Evolutionary conservation across 2,113 vertebrate species (phyloP), one percentile per base, ranked within the genome.

Genomic region (Phainopepla nitens): DNA sequence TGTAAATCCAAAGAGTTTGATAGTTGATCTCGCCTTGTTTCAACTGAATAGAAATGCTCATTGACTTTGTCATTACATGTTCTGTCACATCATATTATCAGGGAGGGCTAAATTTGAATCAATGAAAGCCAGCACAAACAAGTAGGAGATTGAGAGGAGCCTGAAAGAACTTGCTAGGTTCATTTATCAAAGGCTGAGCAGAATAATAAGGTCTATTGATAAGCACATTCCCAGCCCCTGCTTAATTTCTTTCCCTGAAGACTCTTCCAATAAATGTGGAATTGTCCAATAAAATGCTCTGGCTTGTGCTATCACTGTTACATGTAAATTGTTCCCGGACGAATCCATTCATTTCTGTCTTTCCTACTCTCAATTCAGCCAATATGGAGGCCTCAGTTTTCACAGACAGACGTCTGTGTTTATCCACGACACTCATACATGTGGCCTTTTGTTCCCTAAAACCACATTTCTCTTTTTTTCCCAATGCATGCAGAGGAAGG

Each of bases 191-290:
- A 96, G 76, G 79, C 47, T 69, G 57, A 89, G 24, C 21, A 39
- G 69, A 93, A 95, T 89, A 97, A 95, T 68, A 47, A 72, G 16
- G 82, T 42, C 57, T 65, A 93, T 82, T 95, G 90, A 94, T 90
- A 84, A 79, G 53, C 51, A 94, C 49, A 68, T 57, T 86, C 56
- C 41, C 45, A 57, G 44, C 24, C 82, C 36, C 61, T 24, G 28
- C 44, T 84, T 93, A 11, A 71, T 66, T 94, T 83, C 68, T 81
- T 53, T 71, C 65, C 56, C 72, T 76, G 72, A 71, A 91, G 60
- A 78, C 76, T 50, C 50, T 91, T 87, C 49, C 91, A 70, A 91
- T 65, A 82, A 85, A 94, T 39, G 39, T 39, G 39, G 39, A 39
- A 39, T 39, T 39, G 39, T 39, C 39, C 39, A 39, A 91, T 65